These are phyloP conservation scores for Colossoma macropomum DNA, from an alignment of 2,113 vertebrate genomes.

Conservation along the genomic window DNA sequence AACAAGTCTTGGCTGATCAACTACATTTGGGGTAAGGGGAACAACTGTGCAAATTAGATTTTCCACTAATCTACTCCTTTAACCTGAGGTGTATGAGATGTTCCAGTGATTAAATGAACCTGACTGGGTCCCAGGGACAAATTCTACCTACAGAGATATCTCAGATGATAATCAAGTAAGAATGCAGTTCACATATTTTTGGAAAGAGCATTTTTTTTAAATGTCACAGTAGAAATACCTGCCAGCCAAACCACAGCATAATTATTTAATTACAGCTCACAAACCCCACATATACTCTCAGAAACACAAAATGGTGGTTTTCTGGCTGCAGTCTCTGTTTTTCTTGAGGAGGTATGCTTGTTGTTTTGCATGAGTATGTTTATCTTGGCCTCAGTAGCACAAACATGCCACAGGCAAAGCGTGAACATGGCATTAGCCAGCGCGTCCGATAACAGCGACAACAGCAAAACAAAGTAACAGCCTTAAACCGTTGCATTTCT, in stretches of 20 bases:
- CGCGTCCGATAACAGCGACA: background rate
- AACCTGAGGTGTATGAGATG: background rate
- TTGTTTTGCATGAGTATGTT: background rate
- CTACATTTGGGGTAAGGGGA: no score
- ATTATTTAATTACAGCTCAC: background rate
- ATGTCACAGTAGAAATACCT: background rate
- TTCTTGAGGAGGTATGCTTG: background rate
- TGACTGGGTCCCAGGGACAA: background rate
- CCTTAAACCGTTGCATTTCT: background rate
- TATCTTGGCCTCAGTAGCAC: conserved; percentile 17
- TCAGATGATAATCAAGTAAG: background rate
- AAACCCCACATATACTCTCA: background rate
- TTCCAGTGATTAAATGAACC: background rate
- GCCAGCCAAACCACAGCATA: background rate
- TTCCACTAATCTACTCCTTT: background rate
- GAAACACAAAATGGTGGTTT: background rate
- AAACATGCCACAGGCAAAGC: conserved; percentile 11
- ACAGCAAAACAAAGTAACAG: conserved; percentile 3
- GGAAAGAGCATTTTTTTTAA: background rate
- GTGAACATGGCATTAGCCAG: background rate
- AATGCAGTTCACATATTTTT: background rate
- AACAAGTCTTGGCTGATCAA: no score
- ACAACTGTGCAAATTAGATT: background rate
- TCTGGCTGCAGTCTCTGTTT: background rate
- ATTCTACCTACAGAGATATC: background rate